A percentile compares a stretch with the other conserved stretches of the same genome.
phyloP scores from a whole-genome alignment of 1,140 invertebrate genomes.

The Oscheius sp. region DNA sequence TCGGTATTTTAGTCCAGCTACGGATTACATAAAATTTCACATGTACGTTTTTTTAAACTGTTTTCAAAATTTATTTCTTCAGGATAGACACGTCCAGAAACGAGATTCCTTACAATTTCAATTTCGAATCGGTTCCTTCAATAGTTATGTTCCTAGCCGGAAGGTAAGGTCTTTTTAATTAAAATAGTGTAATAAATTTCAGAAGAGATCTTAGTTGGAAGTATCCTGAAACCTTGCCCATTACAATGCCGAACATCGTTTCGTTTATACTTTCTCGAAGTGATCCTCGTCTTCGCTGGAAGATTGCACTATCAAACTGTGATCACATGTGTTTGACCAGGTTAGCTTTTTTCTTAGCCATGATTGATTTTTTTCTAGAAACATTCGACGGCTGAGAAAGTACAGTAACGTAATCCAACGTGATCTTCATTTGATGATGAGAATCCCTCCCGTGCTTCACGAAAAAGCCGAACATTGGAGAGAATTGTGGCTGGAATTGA shows the following conservation, averaged over 20 bases:
- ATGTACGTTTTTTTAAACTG: neutral
- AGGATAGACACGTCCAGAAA: neutral
- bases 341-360: neutral
- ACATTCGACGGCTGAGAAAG: neutral
- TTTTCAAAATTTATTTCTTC: neutral
- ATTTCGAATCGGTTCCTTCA: neutral
- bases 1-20: neutral
- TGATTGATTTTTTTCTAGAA: neutral
- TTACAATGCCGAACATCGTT: neutral
- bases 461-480: neutral
- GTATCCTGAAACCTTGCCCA: neutral
- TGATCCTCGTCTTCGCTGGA: neutral
- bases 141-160: neutral
- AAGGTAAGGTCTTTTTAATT: neutral
- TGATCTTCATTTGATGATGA: no score
- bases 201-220: slow-evolving; percentile 3
- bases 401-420: no score
- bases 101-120: slow-evolving; percentile 1
- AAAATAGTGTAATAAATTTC: neutral
- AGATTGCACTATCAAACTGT: neutral
- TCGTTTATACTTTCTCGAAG: neutral
- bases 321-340: neutral
- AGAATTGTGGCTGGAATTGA: neutral
- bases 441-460: no score
- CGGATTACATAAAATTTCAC: neutral